Conservation (phyloP, 2,888 invertebrate genomes). For the Zootermopsis nevadensis region DNA sequence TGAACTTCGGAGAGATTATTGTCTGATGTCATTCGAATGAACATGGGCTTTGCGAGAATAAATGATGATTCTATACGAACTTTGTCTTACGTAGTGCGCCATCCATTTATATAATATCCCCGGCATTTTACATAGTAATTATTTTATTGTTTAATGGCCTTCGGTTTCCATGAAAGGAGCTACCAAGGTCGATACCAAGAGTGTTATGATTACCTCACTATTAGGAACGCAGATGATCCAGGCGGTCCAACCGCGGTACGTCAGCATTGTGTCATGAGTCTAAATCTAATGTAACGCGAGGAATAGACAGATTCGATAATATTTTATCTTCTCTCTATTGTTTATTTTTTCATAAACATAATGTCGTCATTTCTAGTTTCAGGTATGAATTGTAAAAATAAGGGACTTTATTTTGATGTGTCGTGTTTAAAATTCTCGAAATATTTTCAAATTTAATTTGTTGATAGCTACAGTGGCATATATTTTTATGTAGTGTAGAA, state of each 20-base stretch:
- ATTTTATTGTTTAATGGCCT: background rate
- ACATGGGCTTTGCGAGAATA: background rate
- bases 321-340: too few species aligned
- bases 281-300: background rate
- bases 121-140: background rate
- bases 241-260: background rate
- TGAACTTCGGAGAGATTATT: background rate
- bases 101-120: background rate
- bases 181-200: background rate
- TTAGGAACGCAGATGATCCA: conserved; percentile 1
- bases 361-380: too few species aligned
- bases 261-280: background rate
- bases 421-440: too few species aligned
- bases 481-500: too few species aligned
- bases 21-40: background rate
- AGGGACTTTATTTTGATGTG: too few species aligned
- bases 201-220: background rate
- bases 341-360: too few species aligned
- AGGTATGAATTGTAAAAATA: too few species aligned
- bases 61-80: background rate
- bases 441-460: too few species aligned
- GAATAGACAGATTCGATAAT: background rate
- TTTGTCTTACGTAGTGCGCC: background rate
- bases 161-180: background rate
- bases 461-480: too few species aligned